These are phyloP conservation scores for Falco peregrinus DNA, from an alignment of 2,797 vertebrate species.

Conservation along the genomic window DNA sequence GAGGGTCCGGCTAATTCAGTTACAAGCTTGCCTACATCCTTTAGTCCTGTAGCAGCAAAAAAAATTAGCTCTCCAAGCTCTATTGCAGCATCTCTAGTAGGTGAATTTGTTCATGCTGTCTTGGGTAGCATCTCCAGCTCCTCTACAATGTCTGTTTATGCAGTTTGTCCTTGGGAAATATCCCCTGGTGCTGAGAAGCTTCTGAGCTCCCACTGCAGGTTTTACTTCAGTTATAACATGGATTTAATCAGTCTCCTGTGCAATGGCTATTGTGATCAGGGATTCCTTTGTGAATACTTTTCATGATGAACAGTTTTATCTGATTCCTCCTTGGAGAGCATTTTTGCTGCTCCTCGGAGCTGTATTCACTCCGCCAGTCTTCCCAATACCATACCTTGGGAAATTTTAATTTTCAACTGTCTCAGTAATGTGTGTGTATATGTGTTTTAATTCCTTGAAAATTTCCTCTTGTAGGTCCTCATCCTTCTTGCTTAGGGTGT, in stretches of 20 bases:
- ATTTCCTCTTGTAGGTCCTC: neutral
- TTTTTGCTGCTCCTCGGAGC: neutral
- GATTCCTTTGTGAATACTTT: neutral
- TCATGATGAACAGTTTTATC: conserved; percentile 5
- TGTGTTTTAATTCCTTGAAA: neutral
- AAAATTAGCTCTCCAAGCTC: too few relatives aligned
- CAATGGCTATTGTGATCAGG: neutral
- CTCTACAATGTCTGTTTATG: conserved; percentile 1
- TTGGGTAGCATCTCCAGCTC: neutral
- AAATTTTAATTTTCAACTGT: neutral
- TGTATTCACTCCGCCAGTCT: neutral
- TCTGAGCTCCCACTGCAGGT: neutral
- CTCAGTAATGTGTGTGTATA: neutral
- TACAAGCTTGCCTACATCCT: too few relatives aligned
- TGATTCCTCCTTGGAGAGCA: conserved; percentile 17
- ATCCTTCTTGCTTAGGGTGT: neutral
- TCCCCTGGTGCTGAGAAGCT: neutral
- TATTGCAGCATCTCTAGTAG: neutral
- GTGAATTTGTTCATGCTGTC: conserved; percentile 16
- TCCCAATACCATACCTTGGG: neutral
- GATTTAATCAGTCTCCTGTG: conserved; percentile 31
- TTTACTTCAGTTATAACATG: conserved; percentile 3
- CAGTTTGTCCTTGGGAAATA: conserved; percentile 3
- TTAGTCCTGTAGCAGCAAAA: too few relatives aligned
- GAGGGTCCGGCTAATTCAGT: too few relatives aligned